phyloP scores from a whole-genome alignment of 2,888 invertebrate species.

The Spilarctia lutea region DNA sequence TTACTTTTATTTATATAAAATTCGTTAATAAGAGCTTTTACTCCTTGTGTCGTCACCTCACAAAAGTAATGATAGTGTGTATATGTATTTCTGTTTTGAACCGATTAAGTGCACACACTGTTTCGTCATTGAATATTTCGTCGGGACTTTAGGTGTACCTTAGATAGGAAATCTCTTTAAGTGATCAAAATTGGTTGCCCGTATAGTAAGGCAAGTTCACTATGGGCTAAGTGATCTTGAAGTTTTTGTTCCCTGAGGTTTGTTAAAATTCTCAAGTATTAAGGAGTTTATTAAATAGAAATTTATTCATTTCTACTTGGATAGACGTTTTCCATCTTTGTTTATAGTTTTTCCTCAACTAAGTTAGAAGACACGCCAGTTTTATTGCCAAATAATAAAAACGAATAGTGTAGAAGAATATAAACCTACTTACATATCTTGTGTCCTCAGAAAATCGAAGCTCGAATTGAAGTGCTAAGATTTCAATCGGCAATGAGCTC shows the following conservation, averaged over 20 bases:
- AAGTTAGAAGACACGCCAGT: neutral
- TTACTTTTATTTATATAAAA: slow-evolving; percentile 29
- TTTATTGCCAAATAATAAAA: neutral
- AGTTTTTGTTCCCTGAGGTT: too few relatives aligned
- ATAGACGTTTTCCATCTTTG: too few relatives aligned
- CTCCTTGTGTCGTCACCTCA: neutral
- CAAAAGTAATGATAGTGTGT: neutral
- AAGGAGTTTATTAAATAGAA: too few relatives aligned
- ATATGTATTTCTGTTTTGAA: neutral
- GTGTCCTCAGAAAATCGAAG: slow-evolving; percentile 15
- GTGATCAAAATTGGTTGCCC: too few relatives aligned
- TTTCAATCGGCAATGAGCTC: slow-evolving; percentile 24
- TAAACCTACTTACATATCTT: slow-evolving; percentile 17
- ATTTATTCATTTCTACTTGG: too few relatives aligned
- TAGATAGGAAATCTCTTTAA: too few relatives aligned
- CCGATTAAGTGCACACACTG: neutral
- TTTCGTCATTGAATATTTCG: too few relatives aligned
- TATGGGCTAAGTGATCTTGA: too few relatives aligned
- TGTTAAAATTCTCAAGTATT: too few relatives aligned
- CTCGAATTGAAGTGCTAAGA: slow-evolving; percentile 25
- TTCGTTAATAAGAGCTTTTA: slow-evolving; percentile 6
- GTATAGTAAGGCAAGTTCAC: too few relatives aligned
- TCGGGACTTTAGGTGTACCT: too few relatives aligned
- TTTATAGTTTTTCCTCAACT: neutral
- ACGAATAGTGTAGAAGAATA: neutral